Evolutionary conservation across 2,113 vertebrate genomes (phyloP).

Genomic region (Myodes glareolus): DNA sequence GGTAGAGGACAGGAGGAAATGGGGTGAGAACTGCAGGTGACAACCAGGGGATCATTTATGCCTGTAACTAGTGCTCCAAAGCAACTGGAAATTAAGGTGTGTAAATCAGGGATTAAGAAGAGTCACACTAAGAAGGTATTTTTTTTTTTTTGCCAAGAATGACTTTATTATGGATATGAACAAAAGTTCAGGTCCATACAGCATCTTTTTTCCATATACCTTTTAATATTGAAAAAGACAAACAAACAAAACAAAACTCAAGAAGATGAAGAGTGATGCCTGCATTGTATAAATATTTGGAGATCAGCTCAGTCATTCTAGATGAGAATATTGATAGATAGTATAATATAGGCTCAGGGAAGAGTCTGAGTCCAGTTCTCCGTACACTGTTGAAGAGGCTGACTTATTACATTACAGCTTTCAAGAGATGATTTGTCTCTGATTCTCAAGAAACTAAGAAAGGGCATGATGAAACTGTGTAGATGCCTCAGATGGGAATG

Average conservation of each 20-base stretch:
- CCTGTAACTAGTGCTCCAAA: not conserved
- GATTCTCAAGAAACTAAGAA: not conserved
- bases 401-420: not conserved
- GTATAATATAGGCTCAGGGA: not conserved
- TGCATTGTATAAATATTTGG: not conserved
- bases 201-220: not conserved
- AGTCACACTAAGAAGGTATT: not conserved
- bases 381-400: not conserved
- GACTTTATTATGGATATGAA: not conserved
- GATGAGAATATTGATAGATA: not conserved
- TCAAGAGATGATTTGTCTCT: not conserved
- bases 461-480: rapidly evolving
- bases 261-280: not conserved
- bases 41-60: not conserved
- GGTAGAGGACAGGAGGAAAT: not conserved
- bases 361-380: not conserved
- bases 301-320: not conserved
- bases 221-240: not conserved
- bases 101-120: not conserved
- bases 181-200: not conserved
- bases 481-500: not conserved
- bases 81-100: not conserved
- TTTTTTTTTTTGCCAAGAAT: not conserved
- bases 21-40: not conserved
- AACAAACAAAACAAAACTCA: not conserved